phyloP scores from a whole-genome alignment of 2,113 vertebrate genomes.

The Drymodes brunneopygia region DNA sequence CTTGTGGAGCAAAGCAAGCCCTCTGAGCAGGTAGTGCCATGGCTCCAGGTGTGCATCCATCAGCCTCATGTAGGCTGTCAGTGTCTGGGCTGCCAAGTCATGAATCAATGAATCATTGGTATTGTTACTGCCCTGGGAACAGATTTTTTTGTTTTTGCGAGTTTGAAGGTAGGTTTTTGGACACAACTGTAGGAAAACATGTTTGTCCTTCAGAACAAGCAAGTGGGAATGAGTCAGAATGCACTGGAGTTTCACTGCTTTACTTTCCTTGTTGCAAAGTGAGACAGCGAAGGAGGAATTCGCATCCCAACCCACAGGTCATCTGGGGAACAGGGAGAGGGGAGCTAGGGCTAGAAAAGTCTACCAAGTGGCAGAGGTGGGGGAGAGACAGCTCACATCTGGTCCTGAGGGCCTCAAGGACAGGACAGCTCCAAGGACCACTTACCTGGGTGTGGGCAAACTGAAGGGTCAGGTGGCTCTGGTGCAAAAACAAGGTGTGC shows the following conservation, averaged over 20 bases:
- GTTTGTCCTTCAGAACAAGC: background rate
- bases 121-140: background rate
- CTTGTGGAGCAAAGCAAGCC: fast-evolving
- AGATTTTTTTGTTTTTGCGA: background rate
- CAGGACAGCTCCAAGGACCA: background rate
- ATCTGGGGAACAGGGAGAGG: background rate
- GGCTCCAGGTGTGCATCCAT: background rate
- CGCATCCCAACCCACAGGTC: background rate
- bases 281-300: background rate
- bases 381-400: background rate
- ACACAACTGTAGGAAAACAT: background rate
- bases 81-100: background rate
- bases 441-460: background rate
- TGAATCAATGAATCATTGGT: background rate
- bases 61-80: background rate
- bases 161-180: background rate
- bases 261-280: background rate
- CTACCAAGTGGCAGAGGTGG: background rate
- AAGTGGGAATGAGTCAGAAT: background rate
- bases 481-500: background rate
- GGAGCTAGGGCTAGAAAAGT: background rate
- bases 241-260: background rate
- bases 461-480: background rate
- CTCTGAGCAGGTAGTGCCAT: background rate
- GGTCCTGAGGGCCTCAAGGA: background rate